Base-by-base conservation (phyloP, 2,113 vertebrate species). In the Chunga burmeisteri region DNA sequence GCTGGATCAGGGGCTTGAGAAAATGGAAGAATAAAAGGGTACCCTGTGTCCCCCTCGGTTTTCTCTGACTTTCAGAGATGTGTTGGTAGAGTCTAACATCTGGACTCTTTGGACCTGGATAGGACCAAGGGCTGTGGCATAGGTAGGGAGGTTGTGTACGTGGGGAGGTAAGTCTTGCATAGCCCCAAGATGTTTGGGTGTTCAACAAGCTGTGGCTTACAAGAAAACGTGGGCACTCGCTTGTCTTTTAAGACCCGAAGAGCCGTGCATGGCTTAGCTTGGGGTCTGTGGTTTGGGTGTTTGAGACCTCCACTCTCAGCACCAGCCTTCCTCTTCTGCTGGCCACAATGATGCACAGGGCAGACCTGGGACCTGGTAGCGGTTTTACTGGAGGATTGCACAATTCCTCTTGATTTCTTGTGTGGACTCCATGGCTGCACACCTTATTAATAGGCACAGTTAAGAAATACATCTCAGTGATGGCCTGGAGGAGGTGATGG, bases 391-490 rank as follows among this genome's bases (percentile, higher is more conserved):
- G 2, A 25, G 71, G 38, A 40, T 4, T 63, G 42, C 23, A 10
- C 18, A 16, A 27, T 1, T 86, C 50, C 44, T 49, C 46, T 17
- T 30, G 9, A 18, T 46, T 29, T 38, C 46, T 4, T 19, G 19
- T 2, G 61, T 32, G 40, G 32, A 10, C n/a, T 62, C 5, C n/a
- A 11, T 5, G n/a, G 38, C 20, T 42, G 22, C 49, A 47, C 1
- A 0, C n/a, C 5, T 36, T 32, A 0, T 9, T 16, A 6, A 26
- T 6, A 9, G 13, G 12, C 27, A 16, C 0, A 4, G 36, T 2
- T 62, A 81, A n/a, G 26, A 56, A 71, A 52, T 8, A 11, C 20
- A 6, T 5, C 55, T 32, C 5, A 7, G 71, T 22, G 40, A 15
- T 25, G 38, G 40, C 21, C 40, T 66, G n/a, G 22, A n/a, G 20